Conservation (phyloP, 2,113 vertebrate genomes). For the Alaudala cheleensis region DNA sequence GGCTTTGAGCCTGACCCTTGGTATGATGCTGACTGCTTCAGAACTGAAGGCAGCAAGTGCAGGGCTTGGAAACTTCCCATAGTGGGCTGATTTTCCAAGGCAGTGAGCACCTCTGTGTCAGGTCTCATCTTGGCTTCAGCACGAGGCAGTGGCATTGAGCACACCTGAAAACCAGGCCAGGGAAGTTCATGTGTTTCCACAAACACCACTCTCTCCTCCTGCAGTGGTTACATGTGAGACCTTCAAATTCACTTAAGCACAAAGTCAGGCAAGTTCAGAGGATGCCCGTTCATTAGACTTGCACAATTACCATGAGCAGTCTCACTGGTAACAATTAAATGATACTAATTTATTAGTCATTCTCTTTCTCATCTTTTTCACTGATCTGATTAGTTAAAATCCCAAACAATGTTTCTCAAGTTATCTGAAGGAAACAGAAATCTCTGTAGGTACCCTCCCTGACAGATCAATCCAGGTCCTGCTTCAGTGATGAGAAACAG, state of each 20-base stretch:
- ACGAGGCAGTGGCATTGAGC: not conserved
- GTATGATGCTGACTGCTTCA: constrained; percentile 46
- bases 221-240: not conserved
- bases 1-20: constrained; percentile 43
- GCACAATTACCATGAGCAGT: not conserved
- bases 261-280: not conserved
- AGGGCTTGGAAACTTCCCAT: not conserved
- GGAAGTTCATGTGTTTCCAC: not conserved
- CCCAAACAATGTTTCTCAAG: not conserved
- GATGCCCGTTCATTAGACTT: not conserved
- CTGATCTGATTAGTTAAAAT: not conserved
- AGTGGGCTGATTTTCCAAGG: constrained; percentile 52
- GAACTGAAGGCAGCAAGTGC: constrained; percentile 34
- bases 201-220: not conserved
- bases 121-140: not conserved
- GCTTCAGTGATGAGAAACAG: not conserved
- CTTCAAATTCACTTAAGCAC: not conserved
- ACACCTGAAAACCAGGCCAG: constrained; percentile 15
- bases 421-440: not conserved
- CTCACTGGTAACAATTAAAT: not conserved
- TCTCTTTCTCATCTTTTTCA: not conserved
- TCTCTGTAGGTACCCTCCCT: not conserved
- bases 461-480: not conserved
- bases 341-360: not conserved
- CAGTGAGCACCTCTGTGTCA: constrained; percentile 25